A percentile compares a stretch with the other conserved stretches of the same genome.
phyloP scores from a whole-genome alignment of 1,140 invertebrate genomes.

The Pseudomyrmex cubaensis region DNA sequence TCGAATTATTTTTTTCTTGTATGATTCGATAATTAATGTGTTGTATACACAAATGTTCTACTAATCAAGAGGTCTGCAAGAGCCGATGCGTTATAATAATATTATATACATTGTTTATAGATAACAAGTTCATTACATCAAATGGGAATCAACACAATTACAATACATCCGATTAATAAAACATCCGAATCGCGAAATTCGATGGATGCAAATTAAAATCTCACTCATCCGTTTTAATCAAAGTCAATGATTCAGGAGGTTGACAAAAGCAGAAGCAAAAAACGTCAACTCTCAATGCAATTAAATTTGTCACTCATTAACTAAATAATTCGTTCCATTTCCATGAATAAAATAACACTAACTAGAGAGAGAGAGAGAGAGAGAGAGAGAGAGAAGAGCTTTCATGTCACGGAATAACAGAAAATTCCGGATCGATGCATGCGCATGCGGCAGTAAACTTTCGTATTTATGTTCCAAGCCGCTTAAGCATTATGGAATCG shows the following conservation, averaged over 20 bases:
- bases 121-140: slow-evolving; percentile 10
- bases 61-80: too few species aligned
- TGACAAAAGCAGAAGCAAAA: neutral
- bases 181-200: neutral
- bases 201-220: slow-evolving; percentile 5
- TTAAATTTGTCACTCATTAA: slow-evolving; percentile 68
- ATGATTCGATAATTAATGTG: too few species aligned
- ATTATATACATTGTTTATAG: slow-evolving; percentile 11
- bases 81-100: neutral
- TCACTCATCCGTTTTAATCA: neutral
- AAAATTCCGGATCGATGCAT: slow-evolving; percentile 43
- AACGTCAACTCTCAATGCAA: slow-evolving; percentile 48
- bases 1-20: too few species aligned
- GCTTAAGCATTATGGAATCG: slow-evolving; percentile 53
- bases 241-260: slow-evolving; percentile 29
- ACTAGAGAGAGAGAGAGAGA: slow-evolving; percentile 6
- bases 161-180: slow-evolving; percentile 3
- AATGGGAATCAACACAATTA: neutral
- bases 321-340: slow-evolving; percentile 68
- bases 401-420: slow-evolving; percentile 44
- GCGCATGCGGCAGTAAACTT: slow-evolving; percentile 25
- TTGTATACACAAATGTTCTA: too few species aligned
- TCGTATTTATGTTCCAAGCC: slow-evolving; percentile 46
- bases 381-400: slow-evolving; percentile 12
- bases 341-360: neutral